These are phyloP conservation scores for Cremastobaeus sp. DNA, from an alignment of 2,888 invertebrate genomes.

Conservation along the genomic window DNA sequence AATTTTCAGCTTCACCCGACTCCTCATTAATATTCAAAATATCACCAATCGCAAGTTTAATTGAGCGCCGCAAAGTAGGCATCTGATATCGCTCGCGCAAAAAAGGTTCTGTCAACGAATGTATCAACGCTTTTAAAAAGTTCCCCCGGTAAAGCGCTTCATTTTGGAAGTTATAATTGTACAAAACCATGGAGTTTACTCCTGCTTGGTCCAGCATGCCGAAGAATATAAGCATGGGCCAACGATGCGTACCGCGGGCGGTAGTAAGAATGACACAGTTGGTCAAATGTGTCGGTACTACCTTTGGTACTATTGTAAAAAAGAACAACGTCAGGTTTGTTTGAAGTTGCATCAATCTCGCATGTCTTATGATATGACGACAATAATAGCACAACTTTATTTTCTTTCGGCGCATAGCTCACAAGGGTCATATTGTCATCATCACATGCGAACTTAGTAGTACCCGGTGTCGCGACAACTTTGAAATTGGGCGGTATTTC, in stretches of 20 bases:
- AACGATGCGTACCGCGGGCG: slow-evolving; percentile 52
- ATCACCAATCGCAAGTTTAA: too few species aligned
- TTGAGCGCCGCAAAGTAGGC: too few species aligned
- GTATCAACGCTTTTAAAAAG: too few species aligned
- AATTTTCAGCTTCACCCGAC: too few species aligned
- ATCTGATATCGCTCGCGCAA: too few species aligned
- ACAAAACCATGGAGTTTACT: too few species aligned
- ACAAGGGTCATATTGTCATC: slow-evolving; percentile 61
- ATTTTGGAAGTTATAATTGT: too few species aligned
- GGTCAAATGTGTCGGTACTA: slow-evolving; percentile 65
- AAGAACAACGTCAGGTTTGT: slow-evolving; percentile 60
- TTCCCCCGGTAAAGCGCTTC: too few species aligned
- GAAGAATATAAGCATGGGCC: slow-evolving; percentile 63
- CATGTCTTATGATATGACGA: slow-evolving; percentile 7
- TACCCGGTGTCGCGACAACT: slow-evolving; percentile 19
- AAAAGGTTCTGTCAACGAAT: too few species aligned
- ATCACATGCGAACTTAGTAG: slow-evolving; percentile 23
- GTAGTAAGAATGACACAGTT: slow-evolving; percentile 59
- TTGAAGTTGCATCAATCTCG: slow-evolving; percentile 3
- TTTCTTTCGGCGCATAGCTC: slow-evolving; percentile 63
- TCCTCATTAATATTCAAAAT: too few species aligned
- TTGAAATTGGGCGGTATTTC: slow-evolving; percentile 52
- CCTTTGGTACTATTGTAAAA: slow-evolving; percentile 65
- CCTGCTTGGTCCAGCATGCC: slow-evolving; percentile 63
- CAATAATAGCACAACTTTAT: slow-evolving; percentile 23